Percentiles rank a stretch among this genome's conserved stretches.
Evolutionary conservation across 1,140 invertebrate species (phyloP).

Genomic region (Eumeta japonica): DNA sequence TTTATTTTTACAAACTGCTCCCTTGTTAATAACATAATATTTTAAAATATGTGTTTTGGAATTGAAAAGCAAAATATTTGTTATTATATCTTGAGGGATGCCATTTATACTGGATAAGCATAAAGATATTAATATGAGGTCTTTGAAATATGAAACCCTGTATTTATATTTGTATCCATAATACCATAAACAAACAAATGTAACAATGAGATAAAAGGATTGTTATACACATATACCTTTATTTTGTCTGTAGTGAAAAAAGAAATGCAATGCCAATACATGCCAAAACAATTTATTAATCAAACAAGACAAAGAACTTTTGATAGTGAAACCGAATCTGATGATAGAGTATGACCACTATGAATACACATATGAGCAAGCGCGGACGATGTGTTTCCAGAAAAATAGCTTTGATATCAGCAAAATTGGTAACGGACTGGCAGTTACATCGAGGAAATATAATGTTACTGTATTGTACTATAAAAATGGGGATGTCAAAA

Average conservation of each 20-base stretch:
- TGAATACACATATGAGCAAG: constrained; percentile 67
- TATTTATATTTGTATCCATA: background rate
- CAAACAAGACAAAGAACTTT: constrained; percentile 56
- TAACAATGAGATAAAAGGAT: constrained; percentile 2
- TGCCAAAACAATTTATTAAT: constrained; percentile 63
- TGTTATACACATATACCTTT: too few species aligned
- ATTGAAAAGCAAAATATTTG: too few species aligned
- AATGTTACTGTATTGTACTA: constrained; percentile 74
- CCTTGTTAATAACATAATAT: too few species aligned
- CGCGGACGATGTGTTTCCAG: constrained; percentile 65
- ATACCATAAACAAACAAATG: background rate
- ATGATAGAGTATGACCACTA: constrained; percentile 69
- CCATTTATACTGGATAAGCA: too few species aligned
- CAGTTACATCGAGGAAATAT: constrained; percentile 67
- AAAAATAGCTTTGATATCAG: constrained; percentile 66
- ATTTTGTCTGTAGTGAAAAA: too few species aligned
- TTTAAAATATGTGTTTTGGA: too few species aligned
- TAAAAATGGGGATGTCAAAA: constrained; percentile 66
- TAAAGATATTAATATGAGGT: too few species aligned
- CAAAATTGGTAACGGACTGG: constrained; percentile 65
- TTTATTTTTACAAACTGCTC: too few species aligned
- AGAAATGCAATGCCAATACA: constrained; percentile 59
- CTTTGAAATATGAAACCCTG: background rate
- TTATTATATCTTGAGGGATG: too few species aligned
- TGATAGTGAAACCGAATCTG: constrained; percentile 65